Percentiles rank a stretch among this genome's conserved stretches.
Conservation (phyloP, 2,888 invertebrate genomes). For the Rhorus exstirpatorius region DNA sequence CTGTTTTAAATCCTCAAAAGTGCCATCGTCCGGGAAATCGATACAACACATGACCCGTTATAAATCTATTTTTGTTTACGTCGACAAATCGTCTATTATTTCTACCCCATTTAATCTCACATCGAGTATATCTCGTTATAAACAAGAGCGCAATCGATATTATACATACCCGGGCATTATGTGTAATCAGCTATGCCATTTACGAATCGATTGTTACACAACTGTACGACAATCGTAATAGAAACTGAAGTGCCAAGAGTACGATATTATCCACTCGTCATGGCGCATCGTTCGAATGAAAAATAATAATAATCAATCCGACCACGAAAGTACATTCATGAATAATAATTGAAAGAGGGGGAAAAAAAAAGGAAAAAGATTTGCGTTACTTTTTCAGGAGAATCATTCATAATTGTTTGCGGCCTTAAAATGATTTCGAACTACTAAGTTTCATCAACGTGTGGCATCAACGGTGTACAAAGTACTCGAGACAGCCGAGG, state of each 20-base stretch:
- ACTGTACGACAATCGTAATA: slow-evolving; percentile 27
- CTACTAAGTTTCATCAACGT: no score
- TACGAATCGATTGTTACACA: slow-evolving; percentile 52
- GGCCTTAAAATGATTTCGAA: no score
- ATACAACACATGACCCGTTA: no score
- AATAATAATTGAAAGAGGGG: no score
- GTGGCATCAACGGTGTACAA: no score
- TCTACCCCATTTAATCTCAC: slow-evolving; percentile 1
- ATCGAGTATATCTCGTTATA: slow-evolving; percentile 29
- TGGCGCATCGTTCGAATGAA: not conserved
- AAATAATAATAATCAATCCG: no score
- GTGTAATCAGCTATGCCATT: slow-evolving; percentile 40
- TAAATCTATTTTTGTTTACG: not conserved
- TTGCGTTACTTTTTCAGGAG: no score
- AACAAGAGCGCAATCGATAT: slow-evolving; percentile 41
- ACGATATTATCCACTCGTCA: not conserved
- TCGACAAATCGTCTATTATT: not conserved
- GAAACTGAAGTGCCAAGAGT: not conserved
- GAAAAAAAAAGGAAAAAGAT: no score
- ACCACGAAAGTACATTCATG: no score
- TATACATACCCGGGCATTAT: slow-evolving; percentile 1
- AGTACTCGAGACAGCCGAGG: slow-evolving; percentile 44
- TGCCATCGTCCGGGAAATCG: no score
- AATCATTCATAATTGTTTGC: no score
- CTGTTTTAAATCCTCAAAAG: no score